A percentile compares a stretch with the other conserved stretches of the same genome.
Evolutionary conservation across 1,140 invertebrate genomes (phyloP).

Genomic region (Popillia japonica): DNA sequence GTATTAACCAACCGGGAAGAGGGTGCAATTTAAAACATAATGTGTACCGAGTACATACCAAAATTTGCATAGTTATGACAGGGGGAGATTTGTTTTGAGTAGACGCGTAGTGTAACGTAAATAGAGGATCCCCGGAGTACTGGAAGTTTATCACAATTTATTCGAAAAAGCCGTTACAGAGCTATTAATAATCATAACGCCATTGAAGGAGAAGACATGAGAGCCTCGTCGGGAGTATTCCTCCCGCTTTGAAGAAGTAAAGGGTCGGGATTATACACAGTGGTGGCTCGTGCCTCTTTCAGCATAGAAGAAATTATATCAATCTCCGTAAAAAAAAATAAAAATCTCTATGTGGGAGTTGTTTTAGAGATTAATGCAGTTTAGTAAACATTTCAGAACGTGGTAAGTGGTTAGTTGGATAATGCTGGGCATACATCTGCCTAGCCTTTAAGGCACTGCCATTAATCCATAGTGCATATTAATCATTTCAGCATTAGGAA

Average conservation of each 20-base stretch:
- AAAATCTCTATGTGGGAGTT: too few relatives aligned
- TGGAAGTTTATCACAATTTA: slow-evolving; percentile 2
- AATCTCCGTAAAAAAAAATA: too few relatives aligned
- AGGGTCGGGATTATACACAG: background rate
- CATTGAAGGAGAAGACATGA: background rate
- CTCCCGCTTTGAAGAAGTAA: background rate
- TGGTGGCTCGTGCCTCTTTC: too few relatives aligned
- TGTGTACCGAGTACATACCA: background rate
- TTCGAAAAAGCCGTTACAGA: slow-evolving; percentile 10
- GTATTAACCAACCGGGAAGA: background rate
- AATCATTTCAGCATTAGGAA: too few relatives aligned
- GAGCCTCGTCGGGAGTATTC: background rate
- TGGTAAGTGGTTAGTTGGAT: too few relatives aligned
- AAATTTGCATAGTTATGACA: slow-evolving; percentile 2
- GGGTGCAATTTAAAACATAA: slow-evolving; percentile 11
- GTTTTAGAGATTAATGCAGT: too few relatives aligned
- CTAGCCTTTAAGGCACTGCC: too few relatives aligned
- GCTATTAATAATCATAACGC: slow-evolving; percentile 11
- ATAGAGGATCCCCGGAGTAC: background rate
- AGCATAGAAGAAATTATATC: too few relatives aligned
- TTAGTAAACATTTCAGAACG: too few relatives aligned
- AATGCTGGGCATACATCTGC: too few relatives aligned
- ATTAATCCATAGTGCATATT: too few relatives aligned
- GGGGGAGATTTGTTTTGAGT: background rate
- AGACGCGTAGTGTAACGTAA: background rate